These are phyloP conservation scores for Brachyptera putata DNA, from an alignment of 2,888 invertebrate genomes.

Conservation along the genomic window DNA sequence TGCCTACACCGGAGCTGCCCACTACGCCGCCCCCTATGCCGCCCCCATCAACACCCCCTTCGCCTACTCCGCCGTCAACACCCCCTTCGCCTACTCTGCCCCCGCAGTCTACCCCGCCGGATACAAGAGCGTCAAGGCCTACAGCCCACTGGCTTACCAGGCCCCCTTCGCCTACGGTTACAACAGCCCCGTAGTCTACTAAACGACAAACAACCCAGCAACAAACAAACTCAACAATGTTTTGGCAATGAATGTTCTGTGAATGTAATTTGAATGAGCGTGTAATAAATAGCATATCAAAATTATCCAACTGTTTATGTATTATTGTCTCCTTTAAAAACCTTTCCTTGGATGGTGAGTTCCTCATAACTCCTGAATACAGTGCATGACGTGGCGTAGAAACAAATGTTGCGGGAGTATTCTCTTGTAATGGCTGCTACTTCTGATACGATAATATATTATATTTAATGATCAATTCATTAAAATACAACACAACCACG, in stretches of 20 bases:
- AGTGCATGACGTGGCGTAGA: no score
- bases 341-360: no score
- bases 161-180: constrained; percentile 13
- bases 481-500: no score
- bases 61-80: constrained; percentile 21
- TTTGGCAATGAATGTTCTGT: neutral
- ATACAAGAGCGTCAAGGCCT: constrained; percentile 21
- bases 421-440: no score
- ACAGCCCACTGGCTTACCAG: constrained; percentile 22
- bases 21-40: constrained; percentile 28
- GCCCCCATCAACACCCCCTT: constrained; percentile 28
- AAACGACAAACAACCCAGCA: constrained; percentile 18
- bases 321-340: no score
- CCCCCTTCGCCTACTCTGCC: constrained; percentile 25
- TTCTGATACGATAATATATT: no score
- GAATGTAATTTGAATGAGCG: constrained; percentile 7
- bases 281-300: constrained; percentile 19
- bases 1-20: constrained; percentile 25
- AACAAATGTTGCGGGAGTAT: no score
- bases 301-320: neutral
- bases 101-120: constrained; percentile 29
- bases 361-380: no score
- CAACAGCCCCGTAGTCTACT: constrained; percentile 25
- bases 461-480: no score
- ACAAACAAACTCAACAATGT: neutral